phyloP scores from a whole-genome alignment of 1,140 invertebrate genomes.

The Cecropterus lyciades region DNA sequence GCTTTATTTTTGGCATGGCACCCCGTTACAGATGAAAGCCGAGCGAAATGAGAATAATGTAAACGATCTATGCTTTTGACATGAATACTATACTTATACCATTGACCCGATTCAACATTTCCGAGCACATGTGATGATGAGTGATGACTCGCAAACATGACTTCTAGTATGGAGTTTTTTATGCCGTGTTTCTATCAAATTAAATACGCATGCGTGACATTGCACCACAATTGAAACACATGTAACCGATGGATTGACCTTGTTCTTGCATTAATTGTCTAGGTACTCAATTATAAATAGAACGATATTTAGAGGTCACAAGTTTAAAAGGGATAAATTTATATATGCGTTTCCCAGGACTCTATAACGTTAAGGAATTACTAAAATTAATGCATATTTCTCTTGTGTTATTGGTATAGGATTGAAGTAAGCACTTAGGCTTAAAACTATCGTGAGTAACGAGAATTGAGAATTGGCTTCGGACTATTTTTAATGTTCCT shows the following conservation, averaged over 20 bases:
- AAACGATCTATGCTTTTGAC: constrained; percentile 48
- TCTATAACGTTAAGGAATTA: too few species aligned
- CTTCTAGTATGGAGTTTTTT: too few species aligned
- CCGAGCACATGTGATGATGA: not conserved
- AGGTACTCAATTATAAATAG: constrained; percentile 44
- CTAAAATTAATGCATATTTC: too few species aligned
- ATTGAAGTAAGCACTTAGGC: too few species aligned
- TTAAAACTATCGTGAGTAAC: too few species aligned
- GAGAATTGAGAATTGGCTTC: too few species aligned
- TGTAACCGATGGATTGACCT: constrained; percentile 59
- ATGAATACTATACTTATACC: constrained; percentile 24
- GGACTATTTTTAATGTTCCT: too few species aligned
- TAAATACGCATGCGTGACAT: constrained; percentile 59
- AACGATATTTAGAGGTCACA: constrained; percentile 43
- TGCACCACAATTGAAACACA: constrained; percentile 32
- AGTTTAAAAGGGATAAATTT: constrained; percentile 32
- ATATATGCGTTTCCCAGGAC: not conserved
- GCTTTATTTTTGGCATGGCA: constrained; percentile 78
- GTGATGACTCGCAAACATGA: constrained; percentile 22
- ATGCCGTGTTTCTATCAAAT: constrained; percentile 30
- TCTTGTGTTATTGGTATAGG: too few species aligned
- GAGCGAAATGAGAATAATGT: constrained; percentile 49
- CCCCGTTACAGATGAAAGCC: constrained; percentile 52
- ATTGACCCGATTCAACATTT: constrained; percentile 25
- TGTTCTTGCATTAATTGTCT: constrained; percentile 57